A percentile compares a stretch with the other conserved stretches of the same genome.
Evolutionary conservation across 2,888 invertebrate genomes (phyloP).

Genomic region (Aporophyla nigra): DNA sequence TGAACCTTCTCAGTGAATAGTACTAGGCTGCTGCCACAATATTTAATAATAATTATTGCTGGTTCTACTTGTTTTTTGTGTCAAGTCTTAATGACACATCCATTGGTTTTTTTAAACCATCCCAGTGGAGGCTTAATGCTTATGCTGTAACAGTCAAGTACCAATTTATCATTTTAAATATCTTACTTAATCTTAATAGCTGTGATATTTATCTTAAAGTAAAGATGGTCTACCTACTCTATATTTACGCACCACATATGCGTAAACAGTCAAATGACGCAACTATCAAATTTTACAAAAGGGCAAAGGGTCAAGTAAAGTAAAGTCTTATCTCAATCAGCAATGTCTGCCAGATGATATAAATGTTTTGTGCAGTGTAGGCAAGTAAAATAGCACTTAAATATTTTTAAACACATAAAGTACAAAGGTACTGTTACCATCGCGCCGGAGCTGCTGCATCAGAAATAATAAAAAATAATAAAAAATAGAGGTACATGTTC

Average conservation of each 20-base stretch:
- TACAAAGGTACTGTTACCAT: not conserved
- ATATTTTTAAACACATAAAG: not conserved
- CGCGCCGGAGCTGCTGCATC: not conserved
- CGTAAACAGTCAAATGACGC: too few species aligned
- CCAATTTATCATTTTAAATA: constrained; percentile 8
- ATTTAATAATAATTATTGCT: not conserved
- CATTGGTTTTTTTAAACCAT: not conserved
- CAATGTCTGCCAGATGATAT: not conserved
- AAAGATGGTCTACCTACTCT: not conserved
- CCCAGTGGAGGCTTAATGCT: not conserved
- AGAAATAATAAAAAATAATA: not conserved
- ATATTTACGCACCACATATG: not conserved
- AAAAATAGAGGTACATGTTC: too few species aligned
- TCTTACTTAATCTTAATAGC: constrained; percentile 1
- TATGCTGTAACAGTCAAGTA: not conserved
- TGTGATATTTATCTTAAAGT: not conserved
- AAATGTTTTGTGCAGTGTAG: not conserved
- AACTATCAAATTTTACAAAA: not conserved
- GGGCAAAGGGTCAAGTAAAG: not conserved
- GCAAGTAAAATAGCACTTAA: not conserved
- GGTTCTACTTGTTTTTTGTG: constrained; percentile 3
- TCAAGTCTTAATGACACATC: not conserved
- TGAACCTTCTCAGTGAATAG: not conserved
- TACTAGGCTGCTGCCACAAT: not conserved
- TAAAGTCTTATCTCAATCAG: not conserved